phyloP scores from a whole-genome alignment of 2,113 vertebrate genomes.

The Callithrix jacchus region DNA sequence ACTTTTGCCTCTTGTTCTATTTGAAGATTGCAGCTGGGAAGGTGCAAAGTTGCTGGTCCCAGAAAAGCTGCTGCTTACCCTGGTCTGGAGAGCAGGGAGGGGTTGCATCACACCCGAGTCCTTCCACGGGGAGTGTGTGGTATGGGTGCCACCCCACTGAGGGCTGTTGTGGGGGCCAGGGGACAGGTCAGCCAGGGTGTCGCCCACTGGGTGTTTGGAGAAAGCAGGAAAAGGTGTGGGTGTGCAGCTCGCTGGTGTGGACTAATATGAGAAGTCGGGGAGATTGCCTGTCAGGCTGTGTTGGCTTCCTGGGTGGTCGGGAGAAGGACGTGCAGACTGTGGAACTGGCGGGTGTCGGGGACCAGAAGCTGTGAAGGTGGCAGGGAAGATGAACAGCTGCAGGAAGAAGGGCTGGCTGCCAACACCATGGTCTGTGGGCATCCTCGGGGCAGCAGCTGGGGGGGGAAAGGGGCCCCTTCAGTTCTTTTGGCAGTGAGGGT shows the following conservation, averaged over 20 bases:
- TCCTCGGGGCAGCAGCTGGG: neutral
- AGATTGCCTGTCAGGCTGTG: neutral
- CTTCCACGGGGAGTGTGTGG: neutral
- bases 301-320: neutral
- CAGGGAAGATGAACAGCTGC: neutral
- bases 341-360: neutral
- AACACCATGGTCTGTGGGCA: neutral
- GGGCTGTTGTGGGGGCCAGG: neutral
- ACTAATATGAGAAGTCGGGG: neutral
- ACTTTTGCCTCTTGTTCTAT: neutral
- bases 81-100: neutral
- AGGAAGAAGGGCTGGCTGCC: neutral
- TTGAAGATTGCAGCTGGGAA: neutral
- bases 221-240: neutral
- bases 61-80: neutral
- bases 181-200: neutral
- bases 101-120: neutral
- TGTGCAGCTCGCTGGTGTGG: neutral
- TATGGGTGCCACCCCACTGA: fast-evolving
- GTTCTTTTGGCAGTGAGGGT: neutral
- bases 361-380: neutral
- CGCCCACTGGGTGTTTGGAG: neutral
- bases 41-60: neutral
- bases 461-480: neutral
- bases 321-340: neutral